Evolutionary conservation across 2,113 vertebrate genomes (phyloP).

Genomic region (Nipponia nippon): DNA sequence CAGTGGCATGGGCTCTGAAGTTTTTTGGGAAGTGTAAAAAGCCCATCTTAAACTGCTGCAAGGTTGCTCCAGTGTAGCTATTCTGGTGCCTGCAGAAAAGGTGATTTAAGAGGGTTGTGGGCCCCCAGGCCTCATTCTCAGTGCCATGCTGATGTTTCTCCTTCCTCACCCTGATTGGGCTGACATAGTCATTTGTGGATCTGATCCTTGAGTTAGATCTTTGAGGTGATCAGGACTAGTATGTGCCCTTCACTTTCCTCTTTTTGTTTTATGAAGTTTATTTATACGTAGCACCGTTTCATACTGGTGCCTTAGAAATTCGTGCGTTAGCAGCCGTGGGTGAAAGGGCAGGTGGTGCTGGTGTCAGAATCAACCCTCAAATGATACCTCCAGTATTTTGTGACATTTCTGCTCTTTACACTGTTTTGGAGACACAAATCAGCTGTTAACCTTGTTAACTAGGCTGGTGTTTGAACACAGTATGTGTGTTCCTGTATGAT

Average conservation of each 20-base stretch:
- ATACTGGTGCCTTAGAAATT: neutral
- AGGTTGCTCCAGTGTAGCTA: neutral
- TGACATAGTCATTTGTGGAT: neutral
- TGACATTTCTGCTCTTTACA: neutral
- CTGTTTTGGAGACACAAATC: neutral
- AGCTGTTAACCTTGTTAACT: neutral
- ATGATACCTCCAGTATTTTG: neutral
- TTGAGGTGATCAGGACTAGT: neutral
- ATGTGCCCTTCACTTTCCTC: neutral
- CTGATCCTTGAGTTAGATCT: neutral
- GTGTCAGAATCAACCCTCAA: neutral
- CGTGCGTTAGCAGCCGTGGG: neutral
- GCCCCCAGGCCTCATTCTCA: neutral
- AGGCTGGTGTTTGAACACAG: neutral
- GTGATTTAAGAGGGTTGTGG: neutral
- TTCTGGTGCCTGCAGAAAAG: neutral
- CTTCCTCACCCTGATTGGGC: neutral
- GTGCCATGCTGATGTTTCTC: neutral
- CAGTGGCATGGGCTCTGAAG: neutral
- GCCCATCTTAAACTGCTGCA: neutral
- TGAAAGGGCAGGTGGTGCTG: neutral
- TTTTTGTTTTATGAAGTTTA: neutral
- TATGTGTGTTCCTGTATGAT: neutral
- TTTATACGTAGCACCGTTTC: rapidly evolving
- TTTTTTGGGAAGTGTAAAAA: neutral